Percentiles rank a stretch among this genome's conserved stretches.
These are phyloP conservation scores for Myotis pilosus DNA, from an alignment of 2,797 vertebrate species.

Conservation along the genomic window DNA sequence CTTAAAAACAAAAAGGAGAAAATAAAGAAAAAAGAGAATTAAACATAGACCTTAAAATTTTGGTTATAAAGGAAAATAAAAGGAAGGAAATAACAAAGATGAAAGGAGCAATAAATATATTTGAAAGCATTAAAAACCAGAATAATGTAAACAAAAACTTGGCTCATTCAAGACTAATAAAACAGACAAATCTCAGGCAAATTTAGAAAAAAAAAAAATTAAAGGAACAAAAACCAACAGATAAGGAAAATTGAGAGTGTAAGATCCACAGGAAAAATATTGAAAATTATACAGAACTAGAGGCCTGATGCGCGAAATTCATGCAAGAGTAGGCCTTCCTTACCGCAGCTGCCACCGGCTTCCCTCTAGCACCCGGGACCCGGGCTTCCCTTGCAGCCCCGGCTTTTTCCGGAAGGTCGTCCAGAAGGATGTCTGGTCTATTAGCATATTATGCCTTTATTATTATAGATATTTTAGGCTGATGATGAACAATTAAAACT, in stretches of 20 bases:
- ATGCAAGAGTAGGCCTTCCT: too few species aligned
- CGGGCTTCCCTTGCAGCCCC: too few species aligned
- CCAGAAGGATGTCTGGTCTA: too few species aligned
- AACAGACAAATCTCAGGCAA: constrained; percentile 44
- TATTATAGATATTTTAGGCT: not conserved
- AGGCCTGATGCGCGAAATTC: too few species aligned
- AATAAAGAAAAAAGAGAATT: not conserved
- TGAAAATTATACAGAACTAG: not conserved
- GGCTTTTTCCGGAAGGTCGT: rapidly evolving
- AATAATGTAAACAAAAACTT: constrained; percentile 51
- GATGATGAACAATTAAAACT: not conserved
- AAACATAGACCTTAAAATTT: constrained; percentile 38
- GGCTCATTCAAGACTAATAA: constrained; percentile 47
- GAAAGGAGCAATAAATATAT: constrained; percentile 48
- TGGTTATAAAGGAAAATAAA: constrained; percentile 16
- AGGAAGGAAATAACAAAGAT: constrained; percentile 63
- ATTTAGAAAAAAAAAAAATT: not conserved
- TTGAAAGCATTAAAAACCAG: constrained; percentile 47
- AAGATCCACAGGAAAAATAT: not conserved
- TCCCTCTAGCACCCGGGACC: too few species aligned
- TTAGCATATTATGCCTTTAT: too few species aligned
- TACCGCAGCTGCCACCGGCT: too few species aligned
- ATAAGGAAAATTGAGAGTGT: not conserved
- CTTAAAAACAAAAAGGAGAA: not conserved
- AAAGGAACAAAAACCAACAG: not conserved